Percentiles rank a stretch among this genome's conserved stretches.
Conservation (phyloP, 2,888 invertebrate species). For the Cryptophagus acutangulus region DNA sequence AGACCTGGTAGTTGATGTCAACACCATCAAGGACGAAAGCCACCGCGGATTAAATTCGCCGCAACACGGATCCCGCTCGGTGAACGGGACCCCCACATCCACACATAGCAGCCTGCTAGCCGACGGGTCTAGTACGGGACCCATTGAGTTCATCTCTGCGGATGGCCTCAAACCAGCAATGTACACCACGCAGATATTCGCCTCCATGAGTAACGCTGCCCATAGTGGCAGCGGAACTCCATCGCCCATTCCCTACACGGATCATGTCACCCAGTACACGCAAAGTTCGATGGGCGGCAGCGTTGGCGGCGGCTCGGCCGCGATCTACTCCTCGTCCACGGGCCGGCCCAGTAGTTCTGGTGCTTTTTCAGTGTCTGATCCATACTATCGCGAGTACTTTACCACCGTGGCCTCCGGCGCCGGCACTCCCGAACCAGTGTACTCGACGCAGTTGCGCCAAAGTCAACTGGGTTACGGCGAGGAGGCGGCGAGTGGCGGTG, state of each 20-base stretch:
- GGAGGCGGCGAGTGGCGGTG: conserved; percentile 52
- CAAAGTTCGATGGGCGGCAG: conserved; percentile 45
- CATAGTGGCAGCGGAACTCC: conserved; percentile 55
- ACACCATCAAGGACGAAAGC: conserved; percentile 58
- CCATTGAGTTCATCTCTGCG: conserved; percentile 50
- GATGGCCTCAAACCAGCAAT: conserved; percentile 55
- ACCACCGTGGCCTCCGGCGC: conserved; percentile 55
- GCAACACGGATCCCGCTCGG: conserved; percentile 62
- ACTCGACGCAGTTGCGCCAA: conserved; percentile 46
- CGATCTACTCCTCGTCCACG: conserved; percentile 44
- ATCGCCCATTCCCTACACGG: conserved; percentile 57
- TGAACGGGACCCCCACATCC: conserved; percentile 64
- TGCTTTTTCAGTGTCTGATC: conserved; percentile 62
- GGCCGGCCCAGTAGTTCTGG: conserved; percentile 48
- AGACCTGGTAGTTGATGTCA: conserved; percentile 52
- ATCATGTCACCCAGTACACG: conserved; percentile 35
- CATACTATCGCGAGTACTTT: conserved; percentile 79
- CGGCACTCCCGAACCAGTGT: conserved; percentile 54
- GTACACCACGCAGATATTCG: conserved; percentile 67
- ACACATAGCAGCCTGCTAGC: conserved; percentile 61
- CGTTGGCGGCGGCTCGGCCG: conserved; percentile 44
- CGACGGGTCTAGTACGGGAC: conserved; percentile 48
- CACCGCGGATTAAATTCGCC: conserved; percentile 57
- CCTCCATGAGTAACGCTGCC: conserved; percentile 52
- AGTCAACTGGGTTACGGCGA: conserved; percentile 57